phyloP scores from a whole-genome alignment of 2,888 invertebrate species.

The Agonopterix alstromeriana region DNA sequence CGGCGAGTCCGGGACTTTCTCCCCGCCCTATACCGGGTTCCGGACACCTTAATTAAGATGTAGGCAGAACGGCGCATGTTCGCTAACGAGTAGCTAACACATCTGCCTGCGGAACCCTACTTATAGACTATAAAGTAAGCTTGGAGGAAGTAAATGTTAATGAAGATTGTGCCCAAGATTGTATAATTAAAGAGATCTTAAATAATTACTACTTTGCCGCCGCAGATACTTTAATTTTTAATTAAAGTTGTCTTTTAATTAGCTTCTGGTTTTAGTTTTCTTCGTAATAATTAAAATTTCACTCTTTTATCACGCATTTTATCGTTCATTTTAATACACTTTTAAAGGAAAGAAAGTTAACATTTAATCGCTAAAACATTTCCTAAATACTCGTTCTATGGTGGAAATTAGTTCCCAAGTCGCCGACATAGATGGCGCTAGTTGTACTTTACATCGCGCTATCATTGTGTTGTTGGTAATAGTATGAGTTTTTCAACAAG shows the following conservation, averaged over 20 bases:
- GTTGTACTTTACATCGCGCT: neutral
- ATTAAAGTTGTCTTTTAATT: neutral
- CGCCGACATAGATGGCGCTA: neutral
- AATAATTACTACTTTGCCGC: constrained; percentile 13
- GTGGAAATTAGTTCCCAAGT: neutral
- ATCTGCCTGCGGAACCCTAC: constrained; percentile 32
- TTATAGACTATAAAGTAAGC: neutral
- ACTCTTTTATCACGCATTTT: no score
- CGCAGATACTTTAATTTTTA: constrained; percentile 3
- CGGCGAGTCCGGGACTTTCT: constrained; percentile 19
- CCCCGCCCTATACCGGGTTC: constrained; percentile 26
- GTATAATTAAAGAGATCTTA: constrained; percentile 18
- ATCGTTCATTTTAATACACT: neutral
- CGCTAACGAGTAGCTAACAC: constrained; percentile 66
- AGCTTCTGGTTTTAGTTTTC: no score
- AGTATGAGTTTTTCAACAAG: neutral
- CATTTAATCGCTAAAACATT: neutral
- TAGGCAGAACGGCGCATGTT: constrained; percentile 63
- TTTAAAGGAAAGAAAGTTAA: neutral
- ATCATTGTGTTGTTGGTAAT: neutral
- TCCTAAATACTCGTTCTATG: neutral
- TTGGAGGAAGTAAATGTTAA: constrained; percentile 15
- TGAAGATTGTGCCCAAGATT: constrained; percentile 17
- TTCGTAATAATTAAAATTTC: no score
- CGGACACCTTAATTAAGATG: constrained; percentile 68